Percentiles rank a stretch among this genome's conserved stretches.
phyloP scores from a whole-genome alignment of 1,140 invertebrate species.

The Gonatopus flavifemur region DNA sequence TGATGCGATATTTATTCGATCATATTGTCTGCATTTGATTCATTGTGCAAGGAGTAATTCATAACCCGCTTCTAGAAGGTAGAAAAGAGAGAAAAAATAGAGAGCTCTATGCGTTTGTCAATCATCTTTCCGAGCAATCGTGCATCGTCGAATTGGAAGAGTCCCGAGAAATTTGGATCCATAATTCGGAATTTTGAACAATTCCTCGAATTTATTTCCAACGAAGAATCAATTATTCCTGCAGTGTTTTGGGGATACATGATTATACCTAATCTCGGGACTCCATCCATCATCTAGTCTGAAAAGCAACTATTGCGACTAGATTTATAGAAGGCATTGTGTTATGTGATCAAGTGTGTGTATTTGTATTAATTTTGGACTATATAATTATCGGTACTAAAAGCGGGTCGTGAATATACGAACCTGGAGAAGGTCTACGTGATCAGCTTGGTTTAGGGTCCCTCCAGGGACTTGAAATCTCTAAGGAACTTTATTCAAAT shows the following conservation, averaged over 20 bases:
- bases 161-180: too few relatives aligned
- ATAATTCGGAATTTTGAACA: too few relatives aligned
- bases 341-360: neutral
- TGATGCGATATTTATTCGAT: too few relatives aligned
- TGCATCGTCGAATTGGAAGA: slow-evolving; percentile 19
- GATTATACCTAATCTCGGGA: too few relatives aligned
- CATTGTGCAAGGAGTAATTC: too few relatives aligned
- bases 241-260: too few relatives aligned
- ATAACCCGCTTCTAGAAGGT: slow-evolving; percentile 34
- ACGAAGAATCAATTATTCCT: too few relatives aligned
- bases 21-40: too few relatives aligned
- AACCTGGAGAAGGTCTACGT: slow-evolving; percentile 27
- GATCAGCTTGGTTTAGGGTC: slow-evolving; percentile 22
- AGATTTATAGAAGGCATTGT: slow-evolving; percentile 14
- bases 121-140: slow-evolving; percentile 2
- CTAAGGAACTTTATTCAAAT: too few relatives aligned
- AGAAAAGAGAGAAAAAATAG: too few relatives aligned
- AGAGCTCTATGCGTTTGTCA: slow-evolving; percentile 15
- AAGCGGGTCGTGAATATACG: slow-evolving; percentile 32
- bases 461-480: slow-evolving; percentile 17
- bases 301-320: slow-evolving; percentile 22
- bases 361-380: neutral
- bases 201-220: too few relatives aligned
- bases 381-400: slow-evolving; percentile 20
- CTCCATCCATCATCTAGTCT: slow-evolving; percentile 18